Percentiles rank a stretch among this genome's conserved stretches.
These are phyloP conservation scores for Plutella xylostella DNA, from an alignment of 2,888 invertebrate genomes.

Conservation along the genomic window DNA sequence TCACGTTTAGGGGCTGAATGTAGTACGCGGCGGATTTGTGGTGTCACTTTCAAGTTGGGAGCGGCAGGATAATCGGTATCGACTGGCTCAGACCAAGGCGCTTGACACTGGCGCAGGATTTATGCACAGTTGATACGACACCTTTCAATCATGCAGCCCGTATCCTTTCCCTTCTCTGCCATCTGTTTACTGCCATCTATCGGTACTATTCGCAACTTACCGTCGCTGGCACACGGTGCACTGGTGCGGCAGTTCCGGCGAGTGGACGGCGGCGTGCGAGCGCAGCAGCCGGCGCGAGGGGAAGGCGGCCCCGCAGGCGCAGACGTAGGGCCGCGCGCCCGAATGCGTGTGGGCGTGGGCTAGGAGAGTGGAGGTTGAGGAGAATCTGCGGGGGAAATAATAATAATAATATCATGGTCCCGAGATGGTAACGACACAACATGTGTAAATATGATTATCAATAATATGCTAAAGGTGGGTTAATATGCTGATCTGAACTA, in stretches of 20 bases:
- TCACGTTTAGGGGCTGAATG: no score
- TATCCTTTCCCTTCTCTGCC: no score
- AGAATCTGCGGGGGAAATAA: slow-evolving; percentile 30
- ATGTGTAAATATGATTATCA: neutral
- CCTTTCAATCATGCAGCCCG: no score
- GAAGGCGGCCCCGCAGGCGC: slow-evolving; percentile 53
- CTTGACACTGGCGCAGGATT: no score
- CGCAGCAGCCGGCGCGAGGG: slow-evolving; percentile 46
- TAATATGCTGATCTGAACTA: neutral
- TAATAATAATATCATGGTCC: neutral
- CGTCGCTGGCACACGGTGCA: neutral
- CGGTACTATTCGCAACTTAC: no score
- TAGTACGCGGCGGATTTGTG: no score
- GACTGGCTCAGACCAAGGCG: no score
- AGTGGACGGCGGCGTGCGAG: slow-evolving; percentile 67
- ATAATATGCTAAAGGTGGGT: neutral
- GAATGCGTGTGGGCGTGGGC: slow-evolving; percentile 46
- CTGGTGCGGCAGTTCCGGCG: neutral
- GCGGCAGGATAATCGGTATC: no score
- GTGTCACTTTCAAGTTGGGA: no score
- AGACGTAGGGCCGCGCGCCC: slow-evolving; percentile 44
- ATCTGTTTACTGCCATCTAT: no score
- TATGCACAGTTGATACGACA: no score
- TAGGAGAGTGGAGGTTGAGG: slow-evolving; percentile 31
- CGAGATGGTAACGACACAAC: neutral